These are phyloP conservation scores for Dolichomitus sp. DNA, from an alignment of 2,888 invertebrate genomes.

Conservation along the genomic window DNA sequence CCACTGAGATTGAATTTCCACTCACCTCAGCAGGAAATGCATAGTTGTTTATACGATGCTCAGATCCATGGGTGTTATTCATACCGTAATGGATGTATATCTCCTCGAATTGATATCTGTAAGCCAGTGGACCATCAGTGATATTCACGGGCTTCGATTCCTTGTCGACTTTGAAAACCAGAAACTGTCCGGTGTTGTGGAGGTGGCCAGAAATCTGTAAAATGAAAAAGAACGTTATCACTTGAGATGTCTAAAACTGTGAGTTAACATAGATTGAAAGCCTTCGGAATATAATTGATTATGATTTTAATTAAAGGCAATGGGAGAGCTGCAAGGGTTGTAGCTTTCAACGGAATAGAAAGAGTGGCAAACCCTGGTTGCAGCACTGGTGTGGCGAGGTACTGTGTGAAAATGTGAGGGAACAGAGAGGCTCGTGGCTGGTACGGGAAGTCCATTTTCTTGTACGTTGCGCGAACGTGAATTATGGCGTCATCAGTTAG, in stretches of 20 bases:
- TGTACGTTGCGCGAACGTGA: conserved; percentile 80
- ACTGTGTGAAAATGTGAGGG: conserved; percentile 22
- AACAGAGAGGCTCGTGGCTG: conserved; percentile 40
- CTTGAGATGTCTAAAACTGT: not conserved
- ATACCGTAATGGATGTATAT: conserved; percentile 98
- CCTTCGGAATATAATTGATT: conserved; percentile 74
- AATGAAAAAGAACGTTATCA: not conserved
- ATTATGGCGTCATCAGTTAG: conserved; percentile 84
- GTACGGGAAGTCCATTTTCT: conserved; percentile 81
- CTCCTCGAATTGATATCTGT: conserved; percentile 98
- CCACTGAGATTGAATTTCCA: not conserved
- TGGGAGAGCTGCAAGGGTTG: not conserved
- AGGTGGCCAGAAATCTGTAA: conserved; percentile 94
- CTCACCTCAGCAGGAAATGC: conserved; percentile 99
- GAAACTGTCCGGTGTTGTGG: conserved; percentile 97
- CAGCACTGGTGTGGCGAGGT: not conserved
- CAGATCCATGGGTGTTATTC: conserved; percentile 96
- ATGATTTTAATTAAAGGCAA: conserved; percentile 78
- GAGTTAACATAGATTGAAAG: conserved; percentile 13
- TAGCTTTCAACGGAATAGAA: not conserved
- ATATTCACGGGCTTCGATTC: conserved; percentile 97
- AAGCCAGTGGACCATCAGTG: conserved; percentile 98
- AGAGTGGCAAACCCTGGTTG: not conserved
- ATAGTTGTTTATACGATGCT: conserved; percentile 97
- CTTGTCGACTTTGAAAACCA: conserved; percentile 96